A percentile compares a stretch with the other conserved stretches of the same genome.
phyloP scores from a whole-genome alignment of 2,797 vertebrate genomes.

The Oreonectes daqikongensis region DNA sequence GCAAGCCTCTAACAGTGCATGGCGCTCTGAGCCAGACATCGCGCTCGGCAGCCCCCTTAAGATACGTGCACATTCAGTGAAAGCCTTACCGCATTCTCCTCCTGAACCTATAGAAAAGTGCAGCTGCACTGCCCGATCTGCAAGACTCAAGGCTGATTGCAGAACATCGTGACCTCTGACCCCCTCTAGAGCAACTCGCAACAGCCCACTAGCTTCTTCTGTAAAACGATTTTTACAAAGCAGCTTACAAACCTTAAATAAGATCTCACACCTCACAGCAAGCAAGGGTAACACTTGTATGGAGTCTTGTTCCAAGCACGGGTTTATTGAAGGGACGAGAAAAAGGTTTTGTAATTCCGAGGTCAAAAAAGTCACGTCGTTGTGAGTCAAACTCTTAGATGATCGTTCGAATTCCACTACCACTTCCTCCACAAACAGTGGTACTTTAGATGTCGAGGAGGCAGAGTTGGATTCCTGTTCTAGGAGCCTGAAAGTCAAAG shows the following conservation, averaged over 20 bases:
- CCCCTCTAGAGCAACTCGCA: slow-evolving; percentile 59
- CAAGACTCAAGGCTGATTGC: slow-evolving; percentile 64
- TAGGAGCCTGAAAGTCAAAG: slow-evolving; percentile 84
- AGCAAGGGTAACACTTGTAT: slow-evolving; percentile 29
- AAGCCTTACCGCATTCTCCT: slow-evolving; percentile 51
- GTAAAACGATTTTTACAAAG: slow-evolving; percentile 76
- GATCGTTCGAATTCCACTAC: slow-evolving; percentile 71
- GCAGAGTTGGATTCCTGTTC: slow-evolving; percentile 65
- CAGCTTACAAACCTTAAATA: slow-evolving; percentile 68
- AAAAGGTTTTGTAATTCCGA: slow-evolving; percentile 63
- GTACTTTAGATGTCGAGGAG: slow-evolving; percentile 58
- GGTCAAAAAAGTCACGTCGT: slow-evolving; percentile 73
- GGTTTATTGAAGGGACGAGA: slow-evolving; percentile 41
- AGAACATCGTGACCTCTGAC: slow-evolving; percentile 50
- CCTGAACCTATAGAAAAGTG: slow-evolving; percentile 56
- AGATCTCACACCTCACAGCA: slow-evolving; percentile 74
- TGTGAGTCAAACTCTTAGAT: slow-evolving; percentile 53
- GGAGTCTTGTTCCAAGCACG: background rate
- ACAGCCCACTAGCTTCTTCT: slow-evolving; percentile 60
- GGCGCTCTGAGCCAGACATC: slow-evolving; percentile 55
- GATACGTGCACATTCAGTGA: slow-evolving; percentile 71
- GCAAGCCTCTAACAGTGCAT: slow-evolving; percentile 78
- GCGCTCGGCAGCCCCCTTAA: slow-evolving; percentile 63
- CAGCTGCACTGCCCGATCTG: slow-evolving; percentile 72
- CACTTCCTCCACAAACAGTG: slow-evolving; percentile 67